Conservation (phyloP, 2,113 vertebrate species). For the Crypturellus undulatus region DNA sequence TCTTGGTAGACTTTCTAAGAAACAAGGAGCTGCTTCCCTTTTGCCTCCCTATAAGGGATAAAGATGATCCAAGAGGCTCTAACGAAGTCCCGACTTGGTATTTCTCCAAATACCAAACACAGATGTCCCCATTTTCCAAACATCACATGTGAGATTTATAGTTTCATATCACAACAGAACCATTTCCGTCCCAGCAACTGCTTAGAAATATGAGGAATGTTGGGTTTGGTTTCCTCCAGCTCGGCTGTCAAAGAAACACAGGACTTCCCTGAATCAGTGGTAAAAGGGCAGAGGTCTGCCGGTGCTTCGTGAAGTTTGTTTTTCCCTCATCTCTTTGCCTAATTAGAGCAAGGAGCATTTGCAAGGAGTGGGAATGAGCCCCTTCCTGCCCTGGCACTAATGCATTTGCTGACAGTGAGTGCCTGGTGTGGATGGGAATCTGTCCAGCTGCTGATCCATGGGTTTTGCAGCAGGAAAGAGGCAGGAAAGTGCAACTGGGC, state of each 20-base stretch:
- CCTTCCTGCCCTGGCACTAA: background rate
- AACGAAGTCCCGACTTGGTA: background rate
- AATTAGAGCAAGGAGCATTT: background rate
- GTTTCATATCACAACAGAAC: background rate
- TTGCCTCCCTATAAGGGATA: background rate
- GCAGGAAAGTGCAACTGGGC: background rate
- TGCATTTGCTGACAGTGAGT: too few species aligned
- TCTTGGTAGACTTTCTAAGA: background rate
- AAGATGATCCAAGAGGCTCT: background rate
- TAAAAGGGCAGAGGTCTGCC: background rate
- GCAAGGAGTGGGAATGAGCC: background rate
- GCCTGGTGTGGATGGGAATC: too few species aligned
- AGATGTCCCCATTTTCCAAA: background rate
- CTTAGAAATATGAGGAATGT: background rate
- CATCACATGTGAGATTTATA: background rate
- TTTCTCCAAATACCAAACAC: background rate
- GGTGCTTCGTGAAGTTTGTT: background rate
- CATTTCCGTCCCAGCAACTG: background rate
- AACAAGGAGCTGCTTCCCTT: background rate
- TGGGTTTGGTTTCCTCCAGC: background rate
- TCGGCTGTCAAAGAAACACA: slow-evolving; percentile 15
- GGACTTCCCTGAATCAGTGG: background rate
- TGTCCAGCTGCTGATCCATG: accelerated
- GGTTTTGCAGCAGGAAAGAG: background rate
- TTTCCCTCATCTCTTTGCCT: slow-evolving; percentile 2